phyloP scores from a whole-genome alignment of 2,888 invertebrate genomes.

The Melieria crassipennis region DNA sequence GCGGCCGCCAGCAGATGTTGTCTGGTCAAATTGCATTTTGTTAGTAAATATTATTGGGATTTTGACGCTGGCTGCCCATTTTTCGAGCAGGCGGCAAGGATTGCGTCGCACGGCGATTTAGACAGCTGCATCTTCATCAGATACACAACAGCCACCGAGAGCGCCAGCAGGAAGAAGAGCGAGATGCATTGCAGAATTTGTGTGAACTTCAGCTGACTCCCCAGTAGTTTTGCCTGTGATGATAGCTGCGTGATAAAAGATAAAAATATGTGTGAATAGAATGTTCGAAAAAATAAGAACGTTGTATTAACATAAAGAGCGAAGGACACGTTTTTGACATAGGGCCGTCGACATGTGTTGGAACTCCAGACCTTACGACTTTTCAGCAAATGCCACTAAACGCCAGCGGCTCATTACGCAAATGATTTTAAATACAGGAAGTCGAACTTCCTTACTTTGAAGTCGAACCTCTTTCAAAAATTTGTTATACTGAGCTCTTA shows the following conservation, averaged over 20 bases:
- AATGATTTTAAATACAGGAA: too few species aligned
- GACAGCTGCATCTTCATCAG: constrained; percentile 63
- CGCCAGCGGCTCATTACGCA: too few species aligned
- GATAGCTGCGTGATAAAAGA: constrained; percentile 58
- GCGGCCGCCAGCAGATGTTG: constrained; percentile 47
- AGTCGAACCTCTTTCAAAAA: too few species aligned
- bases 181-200: constrained; percentile 68
- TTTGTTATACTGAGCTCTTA: too few species aligned
- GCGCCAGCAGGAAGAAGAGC: constrained; percentile 66
- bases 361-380: too few species aligned
- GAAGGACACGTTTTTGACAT: too few species aligned
- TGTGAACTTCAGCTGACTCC: constrained; percentile 66
- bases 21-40: constrained; percentile 58
- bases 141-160: constrained; percentile 65
- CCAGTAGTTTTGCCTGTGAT: constrained; percentile 62
- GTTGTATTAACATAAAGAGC: too few species aligned
- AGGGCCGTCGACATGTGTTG: too few species aligned
- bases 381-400: too few species aligned
- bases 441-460: too few species aligned
- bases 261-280: not conserved
- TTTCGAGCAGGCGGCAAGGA: constrained; percentile 29
- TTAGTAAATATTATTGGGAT: constrained; percentile 59
- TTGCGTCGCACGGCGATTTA: constrained; percentile 5
- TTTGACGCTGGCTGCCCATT: constrained; percentile 21
- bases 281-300: not conserved